These are phyloP conservation scores for Lutraria lutraria DNA, from an alignment of 2,888 invertebrate genomes.

Conservation along the genomic window DNA sequence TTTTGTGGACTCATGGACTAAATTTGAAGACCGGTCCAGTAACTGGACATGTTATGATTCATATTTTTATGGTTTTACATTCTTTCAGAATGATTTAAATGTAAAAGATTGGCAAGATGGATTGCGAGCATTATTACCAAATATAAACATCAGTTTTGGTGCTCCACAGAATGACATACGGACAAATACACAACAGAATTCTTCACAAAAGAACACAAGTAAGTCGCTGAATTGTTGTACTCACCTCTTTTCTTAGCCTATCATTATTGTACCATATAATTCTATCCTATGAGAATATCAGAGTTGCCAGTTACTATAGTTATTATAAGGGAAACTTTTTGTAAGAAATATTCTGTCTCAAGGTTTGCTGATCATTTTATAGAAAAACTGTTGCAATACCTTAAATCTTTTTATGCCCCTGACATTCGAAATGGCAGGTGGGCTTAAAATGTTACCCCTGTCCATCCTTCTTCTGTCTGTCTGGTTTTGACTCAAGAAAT, in stretches of 20 bases:
- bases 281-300: background rate
- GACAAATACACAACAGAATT: conserved; percentile 62
- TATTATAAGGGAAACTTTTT: background rate
- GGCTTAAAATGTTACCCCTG: too few relatives aligned
- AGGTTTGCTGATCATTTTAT: too few relatives aligned
- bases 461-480: too few relatives aligned
- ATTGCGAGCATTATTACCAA: conserved; percentile 87
- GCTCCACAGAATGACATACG: conserved; percentile 64
- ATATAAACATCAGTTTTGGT: conserved; percentile 87
- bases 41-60: too few relatives aligned
- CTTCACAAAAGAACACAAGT: conserved; percentile 69
- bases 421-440: too few relatives aligned
- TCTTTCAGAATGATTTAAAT: conserved; percentile 81
- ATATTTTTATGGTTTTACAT: conserved; percentile 19
- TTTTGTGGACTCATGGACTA: too few relatives aligned
- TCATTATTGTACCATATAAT: background rate
- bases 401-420: too few relatives aligned
- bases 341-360: too few relatives aligned
- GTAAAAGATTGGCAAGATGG: conserved; percentile 89
- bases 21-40: too few relatives aligned
- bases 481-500: too few relatives aligned
- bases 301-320: background rate
- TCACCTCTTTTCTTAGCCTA: background rate
- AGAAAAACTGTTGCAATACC: too few relatives aligned
- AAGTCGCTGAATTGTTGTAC: conserved; percentile 21